Evolutionary conservation across 2,888 invertebrate species (phyloP).

Genomic region (Sphaeridia pumilis): DNA sequence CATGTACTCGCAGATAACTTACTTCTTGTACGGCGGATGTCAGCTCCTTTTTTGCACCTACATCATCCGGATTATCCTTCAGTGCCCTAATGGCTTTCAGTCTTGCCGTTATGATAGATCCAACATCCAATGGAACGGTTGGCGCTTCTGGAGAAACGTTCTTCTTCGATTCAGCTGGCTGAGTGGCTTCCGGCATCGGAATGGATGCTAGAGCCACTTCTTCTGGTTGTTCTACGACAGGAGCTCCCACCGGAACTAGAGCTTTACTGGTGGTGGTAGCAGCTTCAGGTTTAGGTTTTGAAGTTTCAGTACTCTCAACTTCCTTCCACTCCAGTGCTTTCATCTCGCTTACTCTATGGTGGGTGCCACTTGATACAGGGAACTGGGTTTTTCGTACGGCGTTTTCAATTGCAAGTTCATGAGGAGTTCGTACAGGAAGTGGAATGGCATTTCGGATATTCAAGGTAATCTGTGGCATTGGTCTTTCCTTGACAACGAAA

Average conservation of each 20-base stretch:
- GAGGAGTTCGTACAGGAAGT: conserved; percentile 46
- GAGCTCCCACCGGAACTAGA: not conserved
- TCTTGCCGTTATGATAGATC: conserved; percentile 72
- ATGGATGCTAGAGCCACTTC: not conserved
- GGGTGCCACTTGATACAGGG: conserved; percentile 88
- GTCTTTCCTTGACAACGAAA: conserved; percentile 74
- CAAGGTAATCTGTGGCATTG: conserved; percentile 37
- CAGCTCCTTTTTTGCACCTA: conserved; percentile 58
- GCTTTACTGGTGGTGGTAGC: no score
- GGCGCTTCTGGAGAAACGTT: conserved; percentile 18
- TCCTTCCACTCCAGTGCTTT: conserved; percentile 42
- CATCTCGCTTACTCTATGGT: conserved; percentile 60
- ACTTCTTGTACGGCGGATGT: conserved; percentile 60
- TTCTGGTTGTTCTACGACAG: not conserved
- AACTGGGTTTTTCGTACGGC: conserved; percentile 62
- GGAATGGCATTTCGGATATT: conserved; percentile 41
- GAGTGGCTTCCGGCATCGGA: no score
- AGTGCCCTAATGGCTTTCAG: conserved; percentile 71
- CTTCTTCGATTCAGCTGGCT: not conserved
- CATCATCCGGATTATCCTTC: conserved; percentile 64
- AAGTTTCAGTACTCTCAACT: conserved; percentile 21
- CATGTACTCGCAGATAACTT: not conserved
- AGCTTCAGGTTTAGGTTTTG: not conserved
- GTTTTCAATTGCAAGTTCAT: conserved; percentile 59
- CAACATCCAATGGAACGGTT: conserved; percentile 53